Evolutionary conservation across 2,113 vertebrate species (phyloP).

Genomic region (Paradisaea rubra): DNA sequence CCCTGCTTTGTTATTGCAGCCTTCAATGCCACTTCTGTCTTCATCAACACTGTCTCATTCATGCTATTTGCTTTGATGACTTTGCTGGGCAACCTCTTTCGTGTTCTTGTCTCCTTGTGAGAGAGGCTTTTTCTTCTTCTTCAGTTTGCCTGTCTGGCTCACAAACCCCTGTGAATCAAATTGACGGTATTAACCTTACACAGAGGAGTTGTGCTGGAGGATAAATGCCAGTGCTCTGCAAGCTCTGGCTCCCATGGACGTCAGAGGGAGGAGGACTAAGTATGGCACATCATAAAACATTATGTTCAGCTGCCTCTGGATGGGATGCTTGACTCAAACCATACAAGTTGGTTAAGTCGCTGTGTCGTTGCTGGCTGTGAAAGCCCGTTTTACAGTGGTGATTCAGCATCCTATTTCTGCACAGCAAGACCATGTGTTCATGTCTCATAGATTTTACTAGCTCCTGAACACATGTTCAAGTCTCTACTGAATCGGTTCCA

Average conservation of each 20-base stretch:
- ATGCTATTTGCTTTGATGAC: slow-evolving; percentile 52
- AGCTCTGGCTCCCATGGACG: background rate
- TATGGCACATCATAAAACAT: background rate
- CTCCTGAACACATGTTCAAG: background rate
- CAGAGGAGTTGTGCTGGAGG: background rate
- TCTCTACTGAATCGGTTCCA: background rate
- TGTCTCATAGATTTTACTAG: background rate
- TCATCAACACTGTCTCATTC: slow-evolving; percentile 57
- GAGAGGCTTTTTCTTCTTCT: slow-evolving; percentile 38
- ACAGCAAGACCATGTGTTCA: background rate
- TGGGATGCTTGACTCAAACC: background rate
- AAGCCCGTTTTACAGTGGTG: background rate
- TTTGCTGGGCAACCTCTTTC: slow-evolving; percentile 39
- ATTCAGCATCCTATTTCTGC: background rate
- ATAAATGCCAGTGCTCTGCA: background rate
- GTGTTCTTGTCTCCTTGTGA: slow-evolving; percentile 34
- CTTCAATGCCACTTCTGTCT: slow-evolving; percentile 63
- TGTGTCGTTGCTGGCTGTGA: background rate
- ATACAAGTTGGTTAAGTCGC: background rate
- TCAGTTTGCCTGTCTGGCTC: slow-evolving; percentile 4
- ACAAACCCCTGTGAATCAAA: background rate
- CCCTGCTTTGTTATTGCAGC: slow-evolving; percentile 42
- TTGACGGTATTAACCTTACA: background rate
- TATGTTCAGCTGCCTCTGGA: background rate
- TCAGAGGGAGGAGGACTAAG: background rate